Evolutionary conservation across 1,140 invertebrate species (phyloP).

Genomic region (Laupala kohalensis): DNA sequence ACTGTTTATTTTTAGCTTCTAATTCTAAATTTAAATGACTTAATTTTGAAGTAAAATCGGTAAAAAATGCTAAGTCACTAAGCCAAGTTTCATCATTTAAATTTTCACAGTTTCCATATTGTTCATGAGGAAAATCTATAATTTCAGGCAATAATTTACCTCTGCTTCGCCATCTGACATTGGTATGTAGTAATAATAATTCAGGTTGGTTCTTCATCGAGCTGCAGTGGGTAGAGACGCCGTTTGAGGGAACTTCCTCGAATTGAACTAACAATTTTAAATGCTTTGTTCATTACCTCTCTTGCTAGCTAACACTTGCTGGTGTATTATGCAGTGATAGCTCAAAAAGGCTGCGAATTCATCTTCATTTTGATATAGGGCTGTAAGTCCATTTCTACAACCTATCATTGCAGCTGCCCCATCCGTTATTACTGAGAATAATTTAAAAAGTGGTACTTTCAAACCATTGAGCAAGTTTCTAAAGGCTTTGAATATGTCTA

Average conservation of each 20-base stretch:
- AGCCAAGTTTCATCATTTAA: conserved; percentile 15
- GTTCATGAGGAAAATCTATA: conserved; percentile 7
- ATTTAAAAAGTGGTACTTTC: no score
- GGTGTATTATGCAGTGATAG: conserved; percentile 25
- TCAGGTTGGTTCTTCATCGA: conserved; percentile 15
- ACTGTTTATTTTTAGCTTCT: conserved; percentile 14
- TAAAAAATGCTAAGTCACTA: conserved; percentile 10
- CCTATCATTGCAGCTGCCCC: background rate
- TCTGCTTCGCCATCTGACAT: conserved; percentile 7
- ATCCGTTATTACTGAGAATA: background rate
- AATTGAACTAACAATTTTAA: background rate
- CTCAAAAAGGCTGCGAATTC: conserved; percentile 22
- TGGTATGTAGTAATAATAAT: conserved; percentile 13
- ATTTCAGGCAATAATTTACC: conserved; percentile 1
- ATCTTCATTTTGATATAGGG: background rate
- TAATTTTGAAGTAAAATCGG: conserved; percentile 11
- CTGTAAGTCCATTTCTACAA: background rate
- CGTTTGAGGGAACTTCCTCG: conserved; percentile 13
- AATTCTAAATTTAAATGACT: conserved; percentile 17
- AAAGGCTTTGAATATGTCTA: no score
- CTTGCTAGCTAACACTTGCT: conserved; percentile 20
- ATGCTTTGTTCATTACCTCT: background rate
- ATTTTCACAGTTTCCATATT: conserved; percentile 1
- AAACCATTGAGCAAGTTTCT: no score
- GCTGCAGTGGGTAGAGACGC: conserved; percentile 15